These are phyloP conservation scores for Zaprionus camerounensis DNA, from an alignment of 1,140 invertebrate species.

Conservation along the genomic window DNA sequence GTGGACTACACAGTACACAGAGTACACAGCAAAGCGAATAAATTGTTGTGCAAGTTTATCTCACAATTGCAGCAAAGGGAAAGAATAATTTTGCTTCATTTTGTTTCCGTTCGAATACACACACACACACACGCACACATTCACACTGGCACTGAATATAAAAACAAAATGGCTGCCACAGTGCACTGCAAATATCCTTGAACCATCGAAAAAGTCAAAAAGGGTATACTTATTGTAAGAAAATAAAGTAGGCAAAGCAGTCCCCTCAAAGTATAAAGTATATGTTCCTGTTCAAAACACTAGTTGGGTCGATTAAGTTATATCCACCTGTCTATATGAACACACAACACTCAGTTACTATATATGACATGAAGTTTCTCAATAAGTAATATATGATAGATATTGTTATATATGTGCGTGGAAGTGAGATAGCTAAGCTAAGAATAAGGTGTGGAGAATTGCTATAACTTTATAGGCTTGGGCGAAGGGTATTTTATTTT, in stretches of 20 bases:
- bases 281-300: too few species aligned
- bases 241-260: too few species aligned
- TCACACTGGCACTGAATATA: slow-evolving; percentile 1
- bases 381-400: too few species aligned
- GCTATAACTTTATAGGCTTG: not conserved
- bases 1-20: too few species aligned
- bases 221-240: too few species aligned
- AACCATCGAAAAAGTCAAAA: too few species aligned
- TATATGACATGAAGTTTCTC: not conserved
- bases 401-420: too few species aligned
- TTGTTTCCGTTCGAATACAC: slow-evolving; percentile 22
- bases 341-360: not conserved
- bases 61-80: slow-evolving; percentile 35
- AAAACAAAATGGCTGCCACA: slow-evolving; percentile 27
- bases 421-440: too few species aligned
- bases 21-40: slow-evolving; percentile 40
- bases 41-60: slow-evolving; percentile 53
- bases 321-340: not conserved
- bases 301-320: not conserved
- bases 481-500: not conserved
- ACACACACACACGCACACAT: not conserved
- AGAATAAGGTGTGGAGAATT: too few species aligned
- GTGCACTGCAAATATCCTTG: slow-evolving; percentile 26
- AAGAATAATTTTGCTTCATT: slow-evolving; percentile 32
- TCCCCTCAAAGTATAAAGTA: too few species aligned